These are phyloP conservation scores for Apocrypta bakeri DNA, from an alignment of 1,140 invertebrate species.

Conservation along the genomic window DNA sequence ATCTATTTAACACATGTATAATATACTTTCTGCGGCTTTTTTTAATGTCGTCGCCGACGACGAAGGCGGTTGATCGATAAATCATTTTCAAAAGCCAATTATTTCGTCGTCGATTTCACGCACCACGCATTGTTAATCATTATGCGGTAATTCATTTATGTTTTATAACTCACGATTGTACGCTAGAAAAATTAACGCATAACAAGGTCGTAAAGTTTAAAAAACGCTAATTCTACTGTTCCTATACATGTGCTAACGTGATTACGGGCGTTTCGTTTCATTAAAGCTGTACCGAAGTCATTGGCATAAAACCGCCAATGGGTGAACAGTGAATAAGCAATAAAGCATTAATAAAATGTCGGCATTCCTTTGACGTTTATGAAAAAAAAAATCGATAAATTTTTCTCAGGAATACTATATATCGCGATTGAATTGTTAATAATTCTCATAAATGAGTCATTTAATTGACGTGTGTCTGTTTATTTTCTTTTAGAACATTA, in stretches of 20 bases:
- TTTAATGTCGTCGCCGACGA: conserved; percentile 13
- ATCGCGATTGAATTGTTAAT: conserved; percentile 7
- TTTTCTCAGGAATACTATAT: too few species aligned
- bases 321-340: conserved; percentile 53
- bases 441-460: conserved; percentile 16
- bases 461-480: conserved; percentile 34
- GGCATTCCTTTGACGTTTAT: too few species aligned
- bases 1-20: conserved; percentile 17
- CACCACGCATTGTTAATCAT: background rate
- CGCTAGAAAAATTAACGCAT: background rate
- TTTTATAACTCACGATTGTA: background rate
- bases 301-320: conserved; percentile 57
- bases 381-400: background rate
- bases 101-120: background rate
- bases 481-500: conserved; percentile 21
- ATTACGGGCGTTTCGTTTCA: conserved; percentile 46
- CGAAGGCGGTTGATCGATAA: conserved; percentile 22
- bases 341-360: conserved; percentile 40
- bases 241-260: conserved; percentile 38
- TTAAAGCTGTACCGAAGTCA: conserved; percentile 67
- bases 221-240: conserved; percentile 30
- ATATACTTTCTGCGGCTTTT: conserved; percentile 38
- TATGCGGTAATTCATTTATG: background rate
- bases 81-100: conserved; percentile 21
- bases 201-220: background rate